These are phyloP conservation scores for Nipponacmea schrenckii DNA, from an alignment of 2,888 invertebrate species.

Conservation along the genomic window DNA sequence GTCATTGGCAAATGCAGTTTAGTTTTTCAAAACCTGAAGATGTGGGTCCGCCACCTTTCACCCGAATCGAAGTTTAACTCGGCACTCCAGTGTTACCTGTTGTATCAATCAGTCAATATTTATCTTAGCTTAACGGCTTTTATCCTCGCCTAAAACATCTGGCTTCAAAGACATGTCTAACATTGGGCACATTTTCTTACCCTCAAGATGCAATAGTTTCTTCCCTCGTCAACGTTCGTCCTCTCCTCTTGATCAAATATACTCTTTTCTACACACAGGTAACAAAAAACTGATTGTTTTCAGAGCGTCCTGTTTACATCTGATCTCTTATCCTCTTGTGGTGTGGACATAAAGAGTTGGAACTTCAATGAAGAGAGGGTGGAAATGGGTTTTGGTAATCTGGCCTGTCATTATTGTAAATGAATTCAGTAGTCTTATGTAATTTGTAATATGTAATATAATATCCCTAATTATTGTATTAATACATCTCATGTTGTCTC, in stretches of 20 bases:
- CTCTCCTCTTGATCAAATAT: not conserved
- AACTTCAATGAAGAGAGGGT: too few relatives aligned
- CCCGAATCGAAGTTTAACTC: not conserved
- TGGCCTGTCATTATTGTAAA: too few relatives aligned
- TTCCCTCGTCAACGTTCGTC: slow-evolving; percentile 1
- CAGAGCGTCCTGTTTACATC: not conserved
- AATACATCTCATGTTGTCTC: too few relatives aligned
- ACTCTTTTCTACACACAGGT: slow-evolving; percentile 3
- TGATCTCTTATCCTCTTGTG: not conserved
- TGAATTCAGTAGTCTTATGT: too few relatives aligned
- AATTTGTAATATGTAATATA: too few relatives aligned
- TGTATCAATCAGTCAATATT: not conserved
- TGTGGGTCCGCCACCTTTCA: too few relatives aligned
- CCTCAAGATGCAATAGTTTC: slow-evolving; percentile 15
- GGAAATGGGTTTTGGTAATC: too few relatives aligned
- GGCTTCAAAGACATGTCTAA: slow-evolving; percentile 17
- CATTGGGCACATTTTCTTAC: slow-evolving; percentile 18
- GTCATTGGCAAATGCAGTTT: too few relatives aligned
- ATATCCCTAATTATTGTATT: too few relatives aligned
- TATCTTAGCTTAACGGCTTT: slow-evolving; percentile 10
- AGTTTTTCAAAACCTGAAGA: too few relatives aligned
- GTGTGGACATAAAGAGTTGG: not conserved
- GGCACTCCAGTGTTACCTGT: slow-evolving; percentile 6
- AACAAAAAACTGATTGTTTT: slow-evolving; percentile 4
- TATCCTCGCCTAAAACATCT: slow-evolving; percentile 15